Evolutionary conservation across 2,888 invertebrate species (phyloP).

Genomic region (Apocheima hispidaria): DNA sequence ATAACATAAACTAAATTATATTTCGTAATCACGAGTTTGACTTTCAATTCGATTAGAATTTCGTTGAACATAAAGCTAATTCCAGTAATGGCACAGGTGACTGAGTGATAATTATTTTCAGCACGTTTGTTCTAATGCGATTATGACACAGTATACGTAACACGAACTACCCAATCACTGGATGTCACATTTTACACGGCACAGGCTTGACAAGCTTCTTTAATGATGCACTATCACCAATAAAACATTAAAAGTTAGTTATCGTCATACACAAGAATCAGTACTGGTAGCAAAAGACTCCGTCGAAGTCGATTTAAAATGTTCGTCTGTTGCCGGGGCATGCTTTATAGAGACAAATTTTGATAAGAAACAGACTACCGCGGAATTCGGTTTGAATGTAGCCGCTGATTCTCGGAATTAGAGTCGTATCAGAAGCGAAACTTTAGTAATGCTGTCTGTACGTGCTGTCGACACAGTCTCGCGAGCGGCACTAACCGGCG

Average conservation of each 20-base stretch:
- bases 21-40: constrained; percentile 59
- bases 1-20: constrained; percentile 55
- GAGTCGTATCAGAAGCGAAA: constrained; percentile 51
- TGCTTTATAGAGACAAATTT: constrained; percentile 57
- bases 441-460: constrained; percentile 46
- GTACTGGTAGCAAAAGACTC: constrained; percentile 72
- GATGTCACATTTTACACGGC: constrained; percentile 69
- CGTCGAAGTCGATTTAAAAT: constrained; percentile 75
- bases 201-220: constrained; percentile 49
- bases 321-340: constrained; percentile 78
- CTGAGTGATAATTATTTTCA: constrained; percentile 42
- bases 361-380: constrained; percentile 38
- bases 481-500: constrained; percentile 69
- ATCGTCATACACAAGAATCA: constrained; percentile 81
- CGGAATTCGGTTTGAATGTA: constrained; percentile 42
- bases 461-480: constrained; percentile 65
- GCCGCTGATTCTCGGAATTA: constrained; percentile 43
- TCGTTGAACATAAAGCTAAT: constrained; percentile 66
- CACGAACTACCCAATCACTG: constrained; percentile 56
- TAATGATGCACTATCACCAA: constrained; percentile 33
- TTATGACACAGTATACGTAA: constrained; percentile 58
- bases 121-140: constrained; percentile 52
- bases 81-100: constrained; percentile 73
- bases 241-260: constrained; percentile 61
- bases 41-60: constrained; percentile 74